phyloP scores from a whole-genome alignment of 2,797 vertebrate genomes.

The Coregonus ussuriensis region DNA sequence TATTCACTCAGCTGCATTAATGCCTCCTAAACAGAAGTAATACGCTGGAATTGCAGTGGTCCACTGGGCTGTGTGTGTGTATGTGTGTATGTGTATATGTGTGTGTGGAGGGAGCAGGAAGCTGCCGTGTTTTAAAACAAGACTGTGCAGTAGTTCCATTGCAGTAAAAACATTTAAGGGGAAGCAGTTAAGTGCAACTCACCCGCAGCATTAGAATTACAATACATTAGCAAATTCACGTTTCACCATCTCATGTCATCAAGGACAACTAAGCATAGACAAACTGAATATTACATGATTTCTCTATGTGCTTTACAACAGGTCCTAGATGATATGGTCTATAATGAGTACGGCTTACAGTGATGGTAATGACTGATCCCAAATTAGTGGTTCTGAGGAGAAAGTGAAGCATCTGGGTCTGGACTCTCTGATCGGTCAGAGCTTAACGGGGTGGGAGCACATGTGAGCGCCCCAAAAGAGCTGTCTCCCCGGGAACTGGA shows the following conservation, averaged over 20 bases:
- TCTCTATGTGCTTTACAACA: slow-evolving; percentile 3
- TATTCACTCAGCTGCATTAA: slow-evolving; percentile 43
- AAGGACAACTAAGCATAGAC: too few relatives aligned
- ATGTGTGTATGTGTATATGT: too few relatives aligned
- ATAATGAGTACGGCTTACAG: slow-evolving; percentile 22
- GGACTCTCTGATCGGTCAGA: slow-evolving; percentile 35
- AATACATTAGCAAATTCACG: background rate
- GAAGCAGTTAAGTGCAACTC: slow-evolving; percentile 17
- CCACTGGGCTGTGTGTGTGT: slow-evolving; percentile 34
- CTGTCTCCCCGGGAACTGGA: too few relatives aligned
- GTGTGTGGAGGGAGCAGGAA: background rate
- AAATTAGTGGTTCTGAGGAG: slow-evolving; percentile 24
- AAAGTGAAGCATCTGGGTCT: slow-evolving; percentile 21
- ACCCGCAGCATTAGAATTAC: slow-evolving; percentile 1
- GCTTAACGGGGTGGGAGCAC: slow-evolving; percentile 41
- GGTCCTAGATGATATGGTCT: slow-evolving; percentile 16
- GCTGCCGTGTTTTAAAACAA: slow-evolving; percentile 34
- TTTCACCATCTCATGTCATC: slow-evolving; percentile 18
- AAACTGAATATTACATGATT: too few relatives aligned
- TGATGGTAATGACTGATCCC: slow-evolving; percentile 33
- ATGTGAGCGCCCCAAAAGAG: slow-evolving; percentile 61
- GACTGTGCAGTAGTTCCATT: slow-evolving; percentile 30
- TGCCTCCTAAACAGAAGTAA: slow-evolving; percentile 49
- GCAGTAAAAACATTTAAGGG: slow-evolving; percentile 26
- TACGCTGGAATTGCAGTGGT: slow-evolving; percentile 26